Conservation (phyloP, 2,113 vertebrate genomes). For the Nicator chloris region DNA sequence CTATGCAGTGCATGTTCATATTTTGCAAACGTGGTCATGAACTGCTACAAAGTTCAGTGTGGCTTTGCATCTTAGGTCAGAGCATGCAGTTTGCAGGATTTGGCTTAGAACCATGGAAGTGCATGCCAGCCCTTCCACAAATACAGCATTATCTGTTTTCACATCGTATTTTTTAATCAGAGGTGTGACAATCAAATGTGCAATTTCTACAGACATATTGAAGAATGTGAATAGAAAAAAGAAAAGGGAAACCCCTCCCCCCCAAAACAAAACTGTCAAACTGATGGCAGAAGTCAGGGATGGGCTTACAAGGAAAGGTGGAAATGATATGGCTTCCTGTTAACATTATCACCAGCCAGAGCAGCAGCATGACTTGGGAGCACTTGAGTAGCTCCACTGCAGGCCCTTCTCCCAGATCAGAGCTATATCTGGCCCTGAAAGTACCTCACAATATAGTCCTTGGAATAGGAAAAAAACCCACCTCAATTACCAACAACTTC, state of each 20-base stretch:
- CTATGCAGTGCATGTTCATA: background rate
- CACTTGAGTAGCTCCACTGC: background rate
- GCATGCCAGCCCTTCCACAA: background rate
- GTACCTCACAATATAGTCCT: background rate
- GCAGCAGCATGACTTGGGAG: background rate
- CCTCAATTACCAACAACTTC: background rate
- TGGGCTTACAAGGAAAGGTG: background rate
- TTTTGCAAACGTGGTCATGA: background rate
- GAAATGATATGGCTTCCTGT: background rate
- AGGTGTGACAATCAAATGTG: background rate
- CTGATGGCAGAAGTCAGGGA: background rate
- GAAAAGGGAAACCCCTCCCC: accelerated
- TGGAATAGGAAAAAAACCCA: background rate
- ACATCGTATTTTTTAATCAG: background rate
- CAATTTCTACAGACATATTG: background rate
- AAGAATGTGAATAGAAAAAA: background rate
- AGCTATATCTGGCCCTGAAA: background rate
- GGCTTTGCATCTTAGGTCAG: background rate
- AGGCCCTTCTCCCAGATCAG: background rate
- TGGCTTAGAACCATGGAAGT: background rate
- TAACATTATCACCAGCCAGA: background rate
- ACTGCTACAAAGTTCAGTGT: background rate
- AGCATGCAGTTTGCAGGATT: background rate
- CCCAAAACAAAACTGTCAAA: background rate
- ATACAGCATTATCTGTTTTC: background rate